phyloP scores from a whole-genome alignment of 1,140 invertebrate genomes.

The Drosophila obscura region DNA sequence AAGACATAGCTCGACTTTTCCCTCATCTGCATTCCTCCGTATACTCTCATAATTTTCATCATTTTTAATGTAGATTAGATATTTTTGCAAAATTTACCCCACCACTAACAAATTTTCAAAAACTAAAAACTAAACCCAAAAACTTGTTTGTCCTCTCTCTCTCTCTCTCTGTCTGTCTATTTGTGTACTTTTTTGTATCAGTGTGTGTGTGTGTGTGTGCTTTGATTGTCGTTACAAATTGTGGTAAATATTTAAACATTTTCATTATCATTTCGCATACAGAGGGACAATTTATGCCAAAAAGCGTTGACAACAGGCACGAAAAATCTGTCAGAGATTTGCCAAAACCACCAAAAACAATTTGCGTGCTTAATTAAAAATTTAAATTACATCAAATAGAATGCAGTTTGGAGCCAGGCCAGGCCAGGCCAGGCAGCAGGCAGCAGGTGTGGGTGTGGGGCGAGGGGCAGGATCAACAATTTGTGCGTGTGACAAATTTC shows the following conservation, averaged over 20 bases:
- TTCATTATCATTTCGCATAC: slow-evolving; percentile 73
- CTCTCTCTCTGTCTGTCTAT: slow-evolving; percentile 8
- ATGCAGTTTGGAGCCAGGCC: background rate
- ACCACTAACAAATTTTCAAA: slow-evolving; percentile 28
- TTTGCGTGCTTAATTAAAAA: slow-evolving; percentile 81
- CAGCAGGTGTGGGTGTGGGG: background rate
- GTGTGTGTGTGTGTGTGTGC: slow-evolving; percentile 20
- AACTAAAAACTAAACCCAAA: slow-evolving; percentile 22
- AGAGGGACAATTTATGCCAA: slow-evolving; percentile 33
- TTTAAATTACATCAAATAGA: slow-evolving; percentile 79
- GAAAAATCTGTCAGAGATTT: slow-evolving; percentile 75
- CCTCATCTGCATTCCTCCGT: slow-evolving; percentile 15
- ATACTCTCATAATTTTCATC: slow-evolving; percentile 35
- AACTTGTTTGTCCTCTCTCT: slow-evolving; percentile 18
- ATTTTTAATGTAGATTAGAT: slow-evolving; percentile 53
- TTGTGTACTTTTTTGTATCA: slow-evolving; percentile 20
- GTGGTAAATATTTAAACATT: slow-evolving; percentile 80
- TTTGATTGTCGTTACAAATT: slow-evolving; percentile 66
- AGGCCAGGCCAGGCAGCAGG: too few relatives aligned
- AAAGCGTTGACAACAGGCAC: slow-evolving; percentile 32
- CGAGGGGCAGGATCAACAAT: slow-evolving; percentile 40
- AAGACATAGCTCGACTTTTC: slow-evolving; percentile 5
- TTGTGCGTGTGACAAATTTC: slow-evolving; percentile 76
- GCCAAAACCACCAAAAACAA: slow-evolving; percentile 73
- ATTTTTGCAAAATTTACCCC: slow-evolving; percentile 26